A percentile compares a stretch with the other conserved stretches of the same genome.
Evolutionary conservation across 2,113 vertebrate species (phyloP).

Genomic region (Petrocephalus zakoni): DNA sequence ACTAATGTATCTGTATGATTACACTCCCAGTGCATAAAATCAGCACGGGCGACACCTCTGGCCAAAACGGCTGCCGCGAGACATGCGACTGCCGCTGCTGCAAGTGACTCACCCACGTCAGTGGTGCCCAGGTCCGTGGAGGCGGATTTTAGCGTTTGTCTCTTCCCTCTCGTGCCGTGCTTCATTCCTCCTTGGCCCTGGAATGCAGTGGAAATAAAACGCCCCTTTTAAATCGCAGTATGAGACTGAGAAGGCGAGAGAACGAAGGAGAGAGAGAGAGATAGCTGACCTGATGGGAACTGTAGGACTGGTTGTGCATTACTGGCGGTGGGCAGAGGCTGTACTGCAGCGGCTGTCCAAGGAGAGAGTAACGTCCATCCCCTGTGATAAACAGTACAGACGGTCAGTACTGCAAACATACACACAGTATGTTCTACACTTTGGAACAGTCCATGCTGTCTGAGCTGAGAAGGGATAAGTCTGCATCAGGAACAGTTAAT

Average conservation of each 20-base stretch:
- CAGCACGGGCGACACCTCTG: not conserved
- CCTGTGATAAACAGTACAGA: slow-evolving; percentile 50
- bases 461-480: not conserved
- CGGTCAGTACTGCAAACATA: slow-evolving; percentile 10
- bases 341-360: slow-evolving; percentile 95
- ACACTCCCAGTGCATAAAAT: not conserved
- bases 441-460: not conserved
- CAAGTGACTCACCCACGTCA: slow-evolving; percentile 77
- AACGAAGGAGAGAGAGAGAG: no score
- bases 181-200: slow-evolving; percentile 84
- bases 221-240: slow-evolving; percentile 10
- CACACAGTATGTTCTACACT: not conserved
- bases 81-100: not conserved
- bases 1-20: not conserved
- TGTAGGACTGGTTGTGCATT: slow-evolving; percentile 87
- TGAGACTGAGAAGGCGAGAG: no score
- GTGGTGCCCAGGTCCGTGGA: slow-evolving; percentile 92
- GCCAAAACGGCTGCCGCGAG: not conserved
- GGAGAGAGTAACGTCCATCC: slow-evolving; percentile 85
- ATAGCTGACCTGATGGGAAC: slow-evolving; percentile 79
- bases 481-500: not conserved
- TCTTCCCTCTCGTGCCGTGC: slow-evolving; percentile 82
- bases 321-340: slow-evolving; percentile 85
- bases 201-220: slow-evolving; percentile 24
- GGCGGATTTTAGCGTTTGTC: slow-evolving; percentile 88